Evolutionary conservation across 2,888 invertebrate species (phyloP), one percentile per base, ranked within the genome.

Genomic region (Ichneumoninae sp.): DNA sequence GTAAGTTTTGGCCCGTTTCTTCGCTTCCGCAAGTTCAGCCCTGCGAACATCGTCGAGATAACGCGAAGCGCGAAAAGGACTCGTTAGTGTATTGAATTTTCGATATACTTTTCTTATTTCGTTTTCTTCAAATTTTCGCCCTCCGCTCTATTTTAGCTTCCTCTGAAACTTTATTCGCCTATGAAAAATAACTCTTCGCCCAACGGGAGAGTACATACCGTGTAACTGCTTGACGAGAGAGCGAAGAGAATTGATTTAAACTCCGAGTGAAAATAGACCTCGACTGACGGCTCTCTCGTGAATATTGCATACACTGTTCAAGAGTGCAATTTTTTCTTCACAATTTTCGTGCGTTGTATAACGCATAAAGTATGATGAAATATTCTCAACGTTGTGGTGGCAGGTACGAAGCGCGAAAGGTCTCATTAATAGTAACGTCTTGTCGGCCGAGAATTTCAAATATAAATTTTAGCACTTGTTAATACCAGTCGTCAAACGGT

Each of bases 21-120:
- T 94, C 83, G 94, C 94, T 88, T 94, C 94, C 47, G 94, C 92
- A 74, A 94, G 87, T 86, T 94, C 94, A 86, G 94, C 94, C 88
- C 94, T 94, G 88, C 85, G 78, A 86, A 83, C 54, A 78, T 40
- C 19, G 44, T 26, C 16, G 33, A 36, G 13, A n/a, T 16, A 85
- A 57, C 63, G 70, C 65, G 69, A 44, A 22, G 22, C n/a, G 50
- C 47, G 40, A 65, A 71, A 75, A 83, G 19, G 68, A 22, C 63
- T 82, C 79, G 79, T 79, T 76, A 73, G 80, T 75, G 52, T 78
- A 75, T 84, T 81, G 65, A 69, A 86, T 52, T 75, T 81, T 57
- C 77, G 65, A 73, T 65, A 65, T 52, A 40, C 22, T 47, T 10
- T 22, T 50, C 13, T 36, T 36, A 36, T 57, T 26, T 6, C 52